Evolutionary conservation across 1,140 invertebrate genomes (phyloP), one percentile per base, ranked within the genome.

Genomic region (Temnothorax nylanderi): DNA sequence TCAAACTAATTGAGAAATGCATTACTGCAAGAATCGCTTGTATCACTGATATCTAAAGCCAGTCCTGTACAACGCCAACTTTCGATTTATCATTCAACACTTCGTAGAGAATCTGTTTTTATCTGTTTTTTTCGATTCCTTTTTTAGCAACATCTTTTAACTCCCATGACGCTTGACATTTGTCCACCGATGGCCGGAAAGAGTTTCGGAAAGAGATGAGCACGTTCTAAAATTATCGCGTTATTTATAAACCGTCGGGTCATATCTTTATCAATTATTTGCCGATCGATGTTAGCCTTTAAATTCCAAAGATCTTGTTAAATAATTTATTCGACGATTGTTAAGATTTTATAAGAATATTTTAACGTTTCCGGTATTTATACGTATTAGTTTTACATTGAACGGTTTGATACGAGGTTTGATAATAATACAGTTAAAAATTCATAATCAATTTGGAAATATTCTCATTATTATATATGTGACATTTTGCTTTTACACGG

Each of bases 191-290:
- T 11, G 0, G 4, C 51, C 67, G 3, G 10, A 26, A 2, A 49
- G 44, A 74, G 6, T 75, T 60, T 60, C 7, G 2, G 18, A 75
- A 26, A 34, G 18, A 75, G 3, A 47, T 60, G 10, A n/a, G 8
- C 0, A 3, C 13, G 11, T 37, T 47, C 56, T 60, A 84, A 75
- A 84, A 84, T 84, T 60, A 44, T 21, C 11, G 8, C 11, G 18
- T 62, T 5, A 49, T 32, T 49, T 62, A 49, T 74, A 34, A 58
- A 60, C 3, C 41, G 3, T 49, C 54, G 7, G 41, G n/a, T 75
- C 41, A 37, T 21, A 32, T 84, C 7, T 74, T 62, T 4, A 75
- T 75, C 16, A 75, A 71, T 75, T 84, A 60, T 56, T 74, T 16
- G 26, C 10, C 26, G 6, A 49, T 84, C 32, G 4, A 75, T 47